Base-by-base conservation (phyloP, 2,113 vertebrate genomes). In the Todiramphus saurophagus region DNA sequence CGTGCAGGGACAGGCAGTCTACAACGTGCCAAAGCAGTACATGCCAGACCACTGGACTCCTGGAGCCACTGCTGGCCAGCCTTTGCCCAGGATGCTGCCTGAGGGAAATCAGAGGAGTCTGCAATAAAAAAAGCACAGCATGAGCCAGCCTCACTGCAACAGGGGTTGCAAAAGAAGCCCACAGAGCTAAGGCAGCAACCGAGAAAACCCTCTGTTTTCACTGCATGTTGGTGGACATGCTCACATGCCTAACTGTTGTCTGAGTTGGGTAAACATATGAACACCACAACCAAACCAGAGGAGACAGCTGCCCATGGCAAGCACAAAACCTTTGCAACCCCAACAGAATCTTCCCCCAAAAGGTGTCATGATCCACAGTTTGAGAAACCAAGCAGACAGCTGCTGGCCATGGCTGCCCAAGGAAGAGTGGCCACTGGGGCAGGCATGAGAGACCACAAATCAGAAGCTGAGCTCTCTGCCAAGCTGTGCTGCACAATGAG, bases 1-100 rank as follows among this genome's bases (percentile, higher is more conserved):
- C 1, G 0, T 1, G 18, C 50, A 62, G 20, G 21, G 33, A 56
- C 0, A 1, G 27, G 25, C 1, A 2, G 23, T 18, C 44, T 44
- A 55, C 1, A 5, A 84, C 55, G 44, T 44, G 24, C 44, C 30
- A 11, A 35, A 31, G 73, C 90, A 78, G 27, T 1, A 2, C 1
- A 1, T 55, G 60, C 41, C 74, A 59, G 69, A 28, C 37, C 20
- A 6, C 56, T 16, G 60, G 8, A 41, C 41, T 93, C 51, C 60
- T 5, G 5, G 28, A 18, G 11, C 41, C 51, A 18, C 50, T 33
- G 64, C 64, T 43, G 64, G 77, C 60, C 62, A 19, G 16, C 15
- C 69, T 70, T 27, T 72, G 48, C 31, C 55, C 5, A 9, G 73
- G 28, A 51, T 30, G 9, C 15, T 2, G 1, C 39, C 80, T 58